Evolutionary conservation across 2,888 invertebrate genomes (phyloP), one percentile per base, ranked within the genome.

Genomic region (Cybosia mesomella): DNA sequence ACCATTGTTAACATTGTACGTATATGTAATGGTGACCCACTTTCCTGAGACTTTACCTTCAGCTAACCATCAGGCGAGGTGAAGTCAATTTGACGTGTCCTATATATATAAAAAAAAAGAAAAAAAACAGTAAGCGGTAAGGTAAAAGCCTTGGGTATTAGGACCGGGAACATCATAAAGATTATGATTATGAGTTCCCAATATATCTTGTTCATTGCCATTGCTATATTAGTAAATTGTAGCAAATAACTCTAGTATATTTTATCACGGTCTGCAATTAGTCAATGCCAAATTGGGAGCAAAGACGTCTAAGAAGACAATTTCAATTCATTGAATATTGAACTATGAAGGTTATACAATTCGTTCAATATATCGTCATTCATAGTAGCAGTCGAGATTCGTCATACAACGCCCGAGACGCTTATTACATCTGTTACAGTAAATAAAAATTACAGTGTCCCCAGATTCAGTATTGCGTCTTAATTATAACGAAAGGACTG

Each of bases 361-460:
- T 67, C 58, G 55, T 64, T 54, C 55, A 59, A 49, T 61, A 49
- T 62, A 58, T 22, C 43, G 58, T 62, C 59, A 64, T 79, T 80
- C 77, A 81, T 76, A 81, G 82, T 83, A 83, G 78, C 73, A 80
- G 80, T 70, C 74, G 65, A 63, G 53, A 82, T 86, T 81, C 66
- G 84, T 79, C 79, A 76, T 74, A 74, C 65, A 53, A 60, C 67
- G 15, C 36, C 58, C 53, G 43, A 70, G 71, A 66, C 64, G 53
- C 66, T 63, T 43, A 76, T 64, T 70, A 77, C 70, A 80, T 79
- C 75, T 76, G 76, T 70, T 72, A 75, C 66, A 70, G 21, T 69
- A 55, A 59, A 59, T 70, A 43, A 60, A 43, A 24, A 43, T 43
- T 18, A 58, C 39, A 43, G 60, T 43, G 39, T 43, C 24, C 7